These are phyloP conservation scores for Lasioglossum oenotherae DNA, from an alignment of 2,888 invertebrate species.

Conservation along the genomic window DNA sequence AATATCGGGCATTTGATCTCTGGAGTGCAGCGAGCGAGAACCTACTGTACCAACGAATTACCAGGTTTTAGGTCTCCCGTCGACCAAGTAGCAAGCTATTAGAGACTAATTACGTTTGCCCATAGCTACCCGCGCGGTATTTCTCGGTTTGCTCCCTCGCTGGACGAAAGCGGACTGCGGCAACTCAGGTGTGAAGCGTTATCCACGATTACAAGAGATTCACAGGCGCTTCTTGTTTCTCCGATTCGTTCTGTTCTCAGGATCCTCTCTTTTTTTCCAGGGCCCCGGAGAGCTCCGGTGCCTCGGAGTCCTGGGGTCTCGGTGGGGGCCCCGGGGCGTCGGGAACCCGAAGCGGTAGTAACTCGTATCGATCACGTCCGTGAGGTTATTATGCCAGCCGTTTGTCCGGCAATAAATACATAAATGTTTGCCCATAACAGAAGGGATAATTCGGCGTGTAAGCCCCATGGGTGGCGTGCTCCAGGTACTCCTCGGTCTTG, in stretches of 20 bases:
- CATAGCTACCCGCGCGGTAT: not conserved
- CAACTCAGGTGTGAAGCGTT: slow-evolving; percentile 10
- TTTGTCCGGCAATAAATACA: slow-evolving; percentile 79
- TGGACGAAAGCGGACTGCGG: not conserved
- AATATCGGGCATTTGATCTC: no score
- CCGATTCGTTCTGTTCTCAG: slow-evolving; percentile 11
- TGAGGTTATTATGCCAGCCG: slow-evolving; percentile 71
- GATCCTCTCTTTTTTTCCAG: slow-evolving; percentile 6
- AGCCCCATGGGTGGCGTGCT: slow-evolving; percentile 63
- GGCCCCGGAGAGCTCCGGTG: slow-evolving; percentile 12
- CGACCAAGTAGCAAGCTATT: not conserved
- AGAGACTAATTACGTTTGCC: not conserved
- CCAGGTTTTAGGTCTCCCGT: not conserved
- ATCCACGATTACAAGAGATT: slow-evolving; percentile 6
- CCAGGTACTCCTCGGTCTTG: slow-evolving; percentile 51
- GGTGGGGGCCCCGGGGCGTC: slow-evolving; percentile 27
- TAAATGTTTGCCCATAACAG: slow-evolving; percentile 78
- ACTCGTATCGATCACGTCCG: slow-evolving; percentile 73
- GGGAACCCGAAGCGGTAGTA: slow-evolving; percentile 55
- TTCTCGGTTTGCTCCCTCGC: not conserved
- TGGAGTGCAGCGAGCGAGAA: no score
- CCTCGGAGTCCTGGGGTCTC: slow-evolving; percentile 11
- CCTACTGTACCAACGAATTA: not conserved
- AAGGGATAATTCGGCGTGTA: slow-evolving; percentile 75
- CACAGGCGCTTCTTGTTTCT: slow-evolving; percentile 12